Evolutionary conservation across 2,888 invertebrate genomes (phyloP), one percentile per base, ranked within the genome.

Genomic region (Gastracanthus pulcherrimus): DNA sequence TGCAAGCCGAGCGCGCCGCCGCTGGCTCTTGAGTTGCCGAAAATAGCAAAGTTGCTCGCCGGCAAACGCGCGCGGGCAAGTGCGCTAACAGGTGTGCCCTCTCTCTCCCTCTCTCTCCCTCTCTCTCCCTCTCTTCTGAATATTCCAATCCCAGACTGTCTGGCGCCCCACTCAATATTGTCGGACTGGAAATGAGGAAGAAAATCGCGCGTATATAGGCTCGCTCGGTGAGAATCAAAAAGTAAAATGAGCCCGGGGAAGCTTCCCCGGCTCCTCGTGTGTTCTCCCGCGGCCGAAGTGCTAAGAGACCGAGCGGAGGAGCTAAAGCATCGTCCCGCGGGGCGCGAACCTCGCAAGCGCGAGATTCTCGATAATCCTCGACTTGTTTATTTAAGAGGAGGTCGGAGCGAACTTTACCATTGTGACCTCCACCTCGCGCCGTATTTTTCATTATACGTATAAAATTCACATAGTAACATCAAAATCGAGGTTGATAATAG

Each of bases 171-270:
- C 82, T 84, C 87, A 84, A 89, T 87, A 88, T 88, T 86, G 86
- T 87, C 87, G 83, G 86, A 85, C 86, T 88, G 86, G 87, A 89
- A 89, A 89, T 88, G 89, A 89, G 88, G 87, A 86, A 86, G 89
- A 89, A 89, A 90, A 90, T 89, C 88, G 85, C 86, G 87, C 89
- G 34, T 0, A 16, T 11, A 38, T 31, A 31, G 31, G 64, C 55
- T 87, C 26, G 66, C 55, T 23, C 23, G 45, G n/a, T 80, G 85
- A 88, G 87, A 70, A 90, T 90, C 88, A 89, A 87, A 89, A 89
- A 89, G 88, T 89, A 88, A 90, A 89, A 89, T 89, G 89, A 87
- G 87, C 76, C 82, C 84, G 84, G 84, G 82, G 83, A 9, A 62
- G 34, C 62, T 36, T 45, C 45, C n/a, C 13, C n/a, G 45, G 45